These are phyloP conservation scores for Dryobates pubescens DNA, from an alignment of 2,797 vertebrate species.

Conservation along the genomic window DNA sequence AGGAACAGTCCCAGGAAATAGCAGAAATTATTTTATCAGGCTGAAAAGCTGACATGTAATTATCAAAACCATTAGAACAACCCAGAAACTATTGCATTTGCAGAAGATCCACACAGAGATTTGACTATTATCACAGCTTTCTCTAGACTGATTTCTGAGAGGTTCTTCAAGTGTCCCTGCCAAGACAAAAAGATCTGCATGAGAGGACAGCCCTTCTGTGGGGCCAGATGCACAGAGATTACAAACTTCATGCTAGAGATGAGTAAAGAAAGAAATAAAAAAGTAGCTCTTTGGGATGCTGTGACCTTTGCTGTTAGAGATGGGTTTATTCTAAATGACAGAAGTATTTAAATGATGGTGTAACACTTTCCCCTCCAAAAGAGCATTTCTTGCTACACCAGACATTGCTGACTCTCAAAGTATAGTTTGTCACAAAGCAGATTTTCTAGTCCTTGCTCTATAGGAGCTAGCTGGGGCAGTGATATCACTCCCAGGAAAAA, in stretches of 20 bases:
- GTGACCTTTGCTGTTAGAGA: constrained; percentile 3
- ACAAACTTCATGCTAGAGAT: neutral
- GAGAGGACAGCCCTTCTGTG: neutral
- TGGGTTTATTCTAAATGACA: constrained; percentile 22
- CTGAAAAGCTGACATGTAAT: constrained; percentile 33
- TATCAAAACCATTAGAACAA: constrained; percentile 40
- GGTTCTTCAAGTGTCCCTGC: neutral
- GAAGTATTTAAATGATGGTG: constrained; percentile 27
- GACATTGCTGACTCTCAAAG: constrained; percentile 40
- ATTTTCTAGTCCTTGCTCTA: constrained; percentile 36
- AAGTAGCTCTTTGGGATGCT: neutral
- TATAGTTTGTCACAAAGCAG: constrained; percentile 18
- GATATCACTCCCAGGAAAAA: constrained; percentile 44
- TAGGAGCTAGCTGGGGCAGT: neutral
- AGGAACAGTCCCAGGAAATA: neutral
- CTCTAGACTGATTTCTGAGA: neutral
- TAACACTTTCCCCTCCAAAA: constrained; percentile 31
- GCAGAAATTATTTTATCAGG: constrained; percentile 12
- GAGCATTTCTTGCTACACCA: constrained; percentile 39
- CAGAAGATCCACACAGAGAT: neutral
- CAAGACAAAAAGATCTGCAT: constrained; percentile 56
- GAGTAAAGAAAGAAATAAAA: neutral
- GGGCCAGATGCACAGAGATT: neutral
- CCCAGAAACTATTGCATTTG: neutral
- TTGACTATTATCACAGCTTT: neutral